Percentiles rank a stretch among this genome's conserved stretches.
Evolutionary conservation across 2,797 vertebrate genomes (phyloP).

Genomic region (Phalanger gymnotis): DNA sequence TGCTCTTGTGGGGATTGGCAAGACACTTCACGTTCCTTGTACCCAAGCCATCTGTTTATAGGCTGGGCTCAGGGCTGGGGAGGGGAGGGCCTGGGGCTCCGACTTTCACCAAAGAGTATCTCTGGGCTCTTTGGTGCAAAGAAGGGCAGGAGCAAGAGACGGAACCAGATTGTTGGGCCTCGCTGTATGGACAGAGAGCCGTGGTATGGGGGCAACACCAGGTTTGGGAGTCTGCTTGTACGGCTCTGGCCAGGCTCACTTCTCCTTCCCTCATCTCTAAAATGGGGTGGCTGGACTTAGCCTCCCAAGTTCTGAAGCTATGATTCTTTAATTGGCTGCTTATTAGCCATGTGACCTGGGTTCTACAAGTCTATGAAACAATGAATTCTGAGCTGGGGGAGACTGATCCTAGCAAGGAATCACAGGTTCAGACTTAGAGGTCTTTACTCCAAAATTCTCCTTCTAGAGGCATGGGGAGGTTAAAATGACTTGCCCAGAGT

Average conservation of each 20-base stretch:
- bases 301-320: neutral
- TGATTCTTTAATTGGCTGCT: neutral
- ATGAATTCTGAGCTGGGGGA: neutral
- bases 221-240: neutral
- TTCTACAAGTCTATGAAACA: neutral
- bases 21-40: neutral
- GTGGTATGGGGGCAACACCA: neutral
- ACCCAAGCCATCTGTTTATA: neutral
- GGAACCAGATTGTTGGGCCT: neutral
- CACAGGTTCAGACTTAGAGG: neutral
- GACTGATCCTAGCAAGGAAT: neutral
- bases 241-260: neutral
- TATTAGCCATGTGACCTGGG: neutral
- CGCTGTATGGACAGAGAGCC: neutral
- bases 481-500: neutral
- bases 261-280: neutral
- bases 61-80: neutral
- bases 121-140: neutral
- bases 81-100: neutral
- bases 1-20: neutral
- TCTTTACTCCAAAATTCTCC: neutral
- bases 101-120: neutral
- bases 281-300: neutral
- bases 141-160: neutral
- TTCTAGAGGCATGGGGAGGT: neutral